Base-by-base conservation (phyloP, 2,797 vertebrate genomes). In the Anolis apletophallus region DNA sequence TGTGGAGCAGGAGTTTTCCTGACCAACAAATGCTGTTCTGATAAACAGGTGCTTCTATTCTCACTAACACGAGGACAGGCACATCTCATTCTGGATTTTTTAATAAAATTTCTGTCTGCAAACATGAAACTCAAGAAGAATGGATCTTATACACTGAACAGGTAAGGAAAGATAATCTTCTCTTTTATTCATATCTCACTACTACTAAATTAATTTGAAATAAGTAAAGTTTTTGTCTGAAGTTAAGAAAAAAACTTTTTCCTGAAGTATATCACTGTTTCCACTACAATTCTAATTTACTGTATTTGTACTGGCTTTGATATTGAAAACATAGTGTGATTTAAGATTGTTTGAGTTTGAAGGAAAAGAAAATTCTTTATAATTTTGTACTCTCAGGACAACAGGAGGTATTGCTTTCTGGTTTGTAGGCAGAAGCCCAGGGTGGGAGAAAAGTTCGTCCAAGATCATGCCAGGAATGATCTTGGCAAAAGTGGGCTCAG, bases 111-210 rank as follows among this genome's bases (percentile, higher is more conserved):
- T 87, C 95, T 98, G 88, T 96, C 96, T 92, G 95, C 95, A 93
- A 96, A 88, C 90, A 97, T 97, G 97, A 96, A 97, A 94, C 97
- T 98, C 87, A 97, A 96, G 93, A 95, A 97, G 95, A 98, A 97
- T 94, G 97, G 97, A 34, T 98, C 97, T 72, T 98, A 97, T 92
- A 98, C 97, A 0, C 94, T 98, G 78, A 97, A 97, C 85, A 96
- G 97, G 97, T 98, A 96, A 97, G 97, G 93, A 54, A 2, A 1
- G 10, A 89, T 16, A 74, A 77, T 84, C 67, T 84, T 85, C 9
- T 79, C 21, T 12, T 16, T 72, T 1, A n/a, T 64, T 36, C 85
- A 89, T 86, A 34, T 72, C 10, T 85, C 16, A 32, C 54, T 54
- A 84, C 69, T 71, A 2, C 80, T 79, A 71, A 87, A 85, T 4